Base-by-base conservation (phyloP, 2,888 invertebrate genomes). In the Neria commutata region DNA sequence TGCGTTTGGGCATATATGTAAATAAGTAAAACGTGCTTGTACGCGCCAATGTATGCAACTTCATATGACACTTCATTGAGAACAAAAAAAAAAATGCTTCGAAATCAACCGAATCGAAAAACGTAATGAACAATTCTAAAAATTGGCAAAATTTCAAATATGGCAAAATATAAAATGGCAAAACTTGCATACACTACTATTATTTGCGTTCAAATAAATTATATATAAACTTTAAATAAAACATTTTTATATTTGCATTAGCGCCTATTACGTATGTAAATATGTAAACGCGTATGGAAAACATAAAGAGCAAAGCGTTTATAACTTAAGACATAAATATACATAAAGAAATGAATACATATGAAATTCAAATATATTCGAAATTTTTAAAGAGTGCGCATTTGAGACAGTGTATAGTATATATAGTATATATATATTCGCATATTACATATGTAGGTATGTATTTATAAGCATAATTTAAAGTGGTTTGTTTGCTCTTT, bases 221-320 rank as follows among this genome's bases (percentile, higher is more conserved):
- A 14, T 37, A 37, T 14, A 37, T 37, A 14, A 37, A 37, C 37
- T 14, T 37, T 37, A 8, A 37, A 14, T 37, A 37, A 37, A n/a
- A 19, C 21, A 5, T 33, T 24, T 24, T 49, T 33, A 17, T 49
- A 33, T 48, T 19, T n/a, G n/a, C n/a, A n/a, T n/a, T n/a, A n/a
- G n/a, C n/a, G n/a, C n/a, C n/a, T n/a, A n/a, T 16, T 34, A 3
- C 34, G 14, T 34, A 2, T 34, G 1, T 34, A 19, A 17, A 19
- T 17, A 45, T 3, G 17, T 45, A 45, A 3, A 29, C 29, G n/a
- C 29, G 8, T 26, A 29, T 48, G n/a, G n/a, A 26, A 48, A 48
- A 48, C 19, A 64, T 72, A 72, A 72, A 67, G 68, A 66, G 59
- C n/a, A 25, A 47, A 14, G n/a, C 26, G 14, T 33, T 47, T 42